Conservation (phyloP, 2,797 vertebrate species). For the Lacerta agilis region DNA sequence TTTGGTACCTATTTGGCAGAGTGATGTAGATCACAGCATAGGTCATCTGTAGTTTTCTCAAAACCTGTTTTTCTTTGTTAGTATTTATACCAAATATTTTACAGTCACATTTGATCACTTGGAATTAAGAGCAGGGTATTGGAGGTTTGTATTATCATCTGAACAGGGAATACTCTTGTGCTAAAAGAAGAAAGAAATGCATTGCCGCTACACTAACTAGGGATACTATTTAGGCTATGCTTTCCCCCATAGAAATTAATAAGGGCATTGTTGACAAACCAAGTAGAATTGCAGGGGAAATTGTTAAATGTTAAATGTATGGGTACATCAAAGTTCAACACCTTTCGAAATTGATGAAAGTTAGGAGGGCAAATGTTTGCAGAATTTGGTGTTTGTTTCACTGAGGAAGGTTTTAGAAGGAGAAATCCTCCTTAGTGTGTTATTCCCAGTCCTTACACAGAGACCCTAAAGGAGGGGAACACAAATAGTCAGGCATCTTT, state of each 20-base stretch:
- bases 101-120: conserved; percentile 14
- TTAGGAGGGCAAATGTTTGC: background rate
- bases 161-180: conserved; percentile 4
- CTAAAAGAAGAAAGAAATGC: conserved; percentile 1
- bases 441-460: conserved; percentile 16
- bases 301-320: background rate
- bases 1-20: conserved; percentile 23
- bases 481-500: conserved; percentile 1
- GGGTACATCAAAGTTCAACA: background rate
- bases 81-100: conserved; percentile 4
- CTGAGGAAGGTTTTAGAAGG: conserved; percentile 8
- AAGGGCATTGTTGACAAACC: background rate
- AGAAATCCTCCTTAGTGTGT: background rate
- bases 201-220: background rate
- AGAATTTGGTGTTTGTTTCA: conserved; percentile 14
- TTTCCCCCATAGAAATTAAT: background rate
- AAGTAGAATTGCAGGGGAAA: conserved; percentile 4
- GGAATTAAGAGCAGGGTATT: background rate
- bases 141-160: conserved; percentile 31
- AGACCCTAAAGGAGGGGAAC: conserved; percentile 23
- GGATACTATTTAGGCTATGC: background rate
- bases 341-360: background rate
- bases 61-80: conserved; percentile 36
- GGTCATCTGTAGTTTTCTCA: conserved; percentile 23
- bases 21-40: background rate